Percentiles rank a stretch among this genome's conserved stretches.
phyloP scores from a whole-genome alignment of 64 coral and sea anemone genomes.

The Anthopleura sola region DNA sequence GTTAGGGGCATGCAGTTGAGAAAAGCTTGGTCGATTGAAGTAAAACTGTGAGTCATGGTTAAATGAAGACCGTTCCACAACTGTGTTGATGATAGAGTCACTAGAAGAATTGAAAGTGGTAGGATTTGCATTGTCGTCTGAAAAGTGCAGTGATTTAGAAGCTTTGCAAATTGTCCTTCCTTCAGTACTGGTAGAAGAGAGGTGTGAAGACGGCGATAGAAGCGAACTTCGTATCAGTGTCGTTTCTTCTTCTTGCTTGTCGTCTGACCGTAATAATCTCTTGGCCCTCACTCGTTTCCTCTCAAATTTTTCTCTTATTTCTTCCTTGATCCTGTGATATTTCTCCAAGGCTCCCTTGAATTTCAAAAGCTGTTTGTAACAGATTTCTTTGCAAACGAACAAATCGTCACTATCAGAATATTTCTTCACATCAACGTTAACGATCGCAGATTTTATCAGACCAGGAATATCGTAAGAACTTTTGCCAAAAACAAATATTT shows the following conservation, averaged over 20 bases:
- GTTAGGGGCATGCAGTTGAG: background rate
- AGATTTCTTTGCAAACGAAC: slow-evolving; percentile 30
- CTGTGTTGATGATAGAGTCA: background rate
- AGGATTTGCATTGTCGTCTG: background rate
- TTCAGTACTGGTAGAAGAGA: too few species aligned
- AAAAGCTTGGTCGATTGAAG: background rate
- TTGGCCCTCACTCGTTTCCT: slow-evolving; percentile 1
- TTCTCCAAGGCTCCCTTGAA: slow-evolving; percentile 12
- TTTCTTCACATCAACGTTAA: background rate
- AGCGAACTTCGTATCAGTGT: background rate
- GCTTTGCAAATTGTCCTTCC: background rate
- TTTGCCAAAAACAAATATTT: slow-evolving; percentile 39
- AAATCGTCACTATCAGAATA: slow-evolving; percentile 11
- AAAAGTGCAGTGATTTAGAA: slow-evolving; percentile 22
- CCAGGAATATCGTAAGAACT: slow-evolving; percentile 25
- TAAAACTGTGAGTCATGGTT: background rate
- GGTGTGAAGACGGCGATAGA: background rate
- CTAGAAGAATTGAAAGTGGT: slow-evolving; percentile 49
- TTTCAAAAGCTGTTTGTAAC: slow-evolving; percentile 28
- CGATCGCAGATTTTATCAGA: slow-evolving; percentile 10
- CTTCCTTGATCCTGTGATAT: slow-evolving; percentile 3
- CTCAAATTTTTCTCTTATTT: slow-evolving; percentile 32
- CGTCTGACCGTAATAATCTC: slow-evolving; percentile 8
- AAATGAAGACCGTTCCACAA: background rate
- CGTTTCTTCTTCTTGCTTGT: background rate